phyloP scores from a whole-genome alignment of 2,113 vertebrate genomes.

The Atrichornis clamosus region DNA sequence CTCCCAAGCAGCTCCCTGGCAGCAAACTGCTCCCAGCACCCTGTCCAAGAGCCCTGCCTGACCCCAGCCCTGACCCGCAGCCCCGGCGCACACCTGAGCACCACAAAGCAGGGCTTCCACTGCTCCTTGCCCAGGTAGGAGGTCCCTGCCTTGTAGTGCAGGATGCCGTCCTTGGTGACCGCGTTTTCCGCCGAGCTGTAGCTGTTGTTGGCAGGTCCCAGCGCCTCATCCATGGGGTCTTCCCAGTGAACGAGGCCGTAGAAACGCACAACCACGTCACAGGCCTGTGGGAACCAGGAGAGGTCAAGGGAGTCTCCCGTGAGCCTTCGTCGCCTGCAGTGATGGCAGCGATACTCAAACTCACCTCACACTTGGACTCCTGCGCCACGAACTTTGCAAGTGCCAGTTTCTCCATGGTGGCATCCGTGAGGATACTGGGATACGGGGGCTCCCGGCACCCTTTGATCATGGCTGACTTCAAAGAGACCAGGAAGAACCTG shows the following conservation, averaged over 20 bases:
- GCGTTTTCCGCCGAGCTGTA: slow-evolving; percentile 14
- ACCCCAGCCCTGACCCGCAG: neutral
- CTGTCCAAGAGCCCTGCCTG: neutral
- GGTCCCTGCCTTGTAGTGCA: slow-evolving; percentile 86
- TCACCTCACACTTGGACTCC: slow-evolving; percentile 92
- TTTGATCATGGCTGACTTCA: slow-evolving; percentile 92
- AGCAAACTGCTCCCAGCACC: neutral
- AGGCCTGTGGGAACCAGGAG: slow-evolving; percentile 64
- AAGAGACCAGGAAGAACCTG: slow-evolving; percentile 87
- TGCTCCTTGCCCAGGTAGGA: slow-evolving; percentile 93
- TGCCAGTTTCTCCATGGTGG: slow-evolving; percentile 95
- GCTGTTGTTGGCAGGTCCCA: slow-evolving; percentile 64
- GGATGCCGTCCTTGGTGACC: slow-evolving; percentile 85
- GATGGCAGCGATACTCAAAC: neutral
- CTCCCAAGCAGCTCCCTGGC: neutral
- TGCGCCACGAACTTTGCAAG: slow-evolving; percentile 94
- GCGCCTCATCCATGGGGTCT: slow-evolving; percentile 84
- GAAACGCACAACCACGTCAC: slow-evolving; percentile 80
- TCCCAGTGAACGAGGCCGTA: slow-evolving; percentile 97
- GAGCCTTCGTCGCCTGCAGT: accelerated
- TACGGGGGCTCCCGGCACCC: slow-evolving; percentile 91
- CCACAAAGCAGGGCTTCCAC: slow-evolving; percentile 93
- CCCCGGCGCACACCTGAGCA: slow-evolving; percentile 81
- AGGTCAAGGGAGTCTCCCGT: accelerated
- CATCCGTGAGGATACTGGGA: slow-evolving; percentile 89